Base-by-base conservation (phyloP, 2,888 invertebrate species). In the Protonemura montana region DNA sequence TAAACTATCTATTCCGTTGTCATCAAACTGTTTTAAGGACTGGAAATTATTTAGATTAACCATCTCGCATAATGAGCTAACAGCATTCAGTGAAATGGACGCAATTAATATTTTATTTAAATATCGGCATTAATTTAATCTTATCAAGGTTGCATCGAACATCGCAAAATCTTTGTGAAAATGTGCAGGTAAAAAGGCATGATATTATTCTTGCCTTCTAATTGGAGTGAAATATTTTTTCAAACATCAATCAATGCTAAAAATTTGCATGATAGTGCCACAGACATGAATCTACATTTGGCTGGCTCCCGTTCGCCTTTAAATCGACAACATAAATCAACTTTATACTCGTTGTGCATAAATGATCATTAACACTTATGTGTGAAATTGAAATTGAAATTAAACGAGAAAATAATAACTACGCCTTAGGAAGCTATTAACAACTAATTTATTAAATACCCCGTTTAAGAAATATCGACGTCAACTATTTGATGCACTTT, bases 51-150 rank as follows among this genome's bases (percentile, higher is more conserved):
- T 76, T 26, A 29, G 29, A 86, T 76, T 82, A 59, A 59, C 59
- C 59, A 59, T 59, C 59, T 59, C 21, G 2, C 21, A 59, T 10
- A 59, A 59, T 59, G 59, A 59, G 59, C 16, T 59, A 82, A 86
- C 81, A 81, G 16, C 30, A 29, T 86, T 59, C 29, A 41, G 82
- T 21, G 16, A 86, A 86, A 80, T 82, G 82, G 30, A 26, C 21
- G 27, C 35, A 35, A 84, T 84, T 84, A 76, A 76, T 84, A 76
- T 84, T 10, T 10, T 28, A 84, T 84, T 84, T 84, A 28, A 84
- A 76, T 59, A 84, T 84, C 27, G 76, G 10, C 84, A 76, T 76
- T 59, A 84, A 84, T 84, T 84, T 27, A 26, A 21, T 30, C 5
- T 59, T 59, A 21, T 59, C 59, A 78, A 28, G 78, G 78, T 25